Evolutionary conservation across 2,113 vertebrate species (phyloP), one percentile per base, ranked within the genome.

Genomic region (Larimichthys polyactis): DNA sequence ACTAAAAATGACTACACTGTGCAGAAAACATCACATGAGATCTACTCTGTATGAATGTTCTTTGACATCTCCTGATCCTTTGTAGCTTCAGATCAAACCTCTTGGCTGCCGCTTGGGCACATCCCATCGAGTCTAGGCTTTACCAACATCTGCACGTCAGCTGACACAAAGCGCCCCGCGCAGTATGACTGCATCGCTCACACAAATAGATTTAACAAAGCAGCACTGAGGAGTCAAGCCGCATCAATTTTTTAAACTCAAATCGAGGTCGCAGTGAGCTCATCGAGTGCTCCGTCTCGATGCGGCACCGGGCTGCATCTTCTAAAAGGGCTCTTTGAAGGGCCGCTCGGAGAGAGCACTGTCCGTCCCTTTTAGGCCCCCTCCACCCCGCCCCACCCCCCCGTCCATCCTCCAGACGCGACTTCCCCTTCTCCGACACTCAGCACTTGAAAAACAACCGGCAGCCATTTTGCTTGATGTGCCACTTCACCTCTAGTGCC

Each of bases 251-350:
- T 93, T 88, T 11, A 87, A 79, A 84, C 68, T 63, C 3, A 44
- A 43, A 76, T 57, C 32, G 44, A 65, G 79, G 73, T 68, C 22
- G 24, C 22, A 1, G 62, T 89, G 90, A 90, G 86, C 77, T 93
- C 91, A 91, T 66, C 59, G 48, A 3, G 49, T 57, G 71, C 73
- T 79, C 74, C 12, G 63, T 90, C 89, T 71, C 88, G 16, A 77
- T 67, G 76, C 80, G 54, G 89, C 83, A 92, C 91, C 43, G 57
- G 57, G 80, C 75, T 58, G 69, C 78, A 0, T 65, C 44, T 68
- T 71, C 84, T 94, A 88, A 91, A 92, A 90, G 84, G 82, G 63
- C 51, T 73, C 92, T 92, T 89, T 93, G 81, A 89, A 60, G 49
- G 64, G 36, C 40, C 29, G 27, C 71, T 24, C 17, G 14, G 19